Evolutionary conservation across 2,113 vertebrate genomes (phyloP).

Genomic region (Geococcyx californianus): DNA sequence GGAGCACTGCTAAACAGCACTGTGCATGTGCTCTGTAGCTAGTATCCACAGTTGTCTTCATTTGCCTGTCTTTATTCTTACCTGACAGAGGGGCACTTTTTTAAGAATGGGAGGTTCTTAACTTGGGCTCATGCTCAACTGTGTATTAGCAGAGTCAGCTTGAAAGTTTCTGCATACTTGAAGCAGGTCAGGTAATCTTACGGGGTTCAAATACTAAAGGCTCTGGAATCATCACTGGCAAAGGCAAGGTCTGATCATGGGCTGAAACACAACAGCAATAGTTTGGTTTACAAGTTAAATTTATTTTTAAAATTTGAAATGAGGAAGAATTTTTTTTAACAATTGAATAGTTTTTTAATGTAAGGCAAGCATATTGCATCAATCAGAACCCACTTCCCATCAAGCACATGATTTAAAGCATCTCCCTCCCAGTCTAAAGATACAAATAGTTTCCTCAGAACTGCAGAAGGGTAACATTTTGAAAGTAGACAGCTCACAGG

Average conservation of each 20-base stretch:
- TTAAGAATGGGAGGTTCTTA: not conserved
- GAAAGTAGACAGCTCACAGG: not conserved
- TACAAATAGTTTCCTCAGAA: not conserved
- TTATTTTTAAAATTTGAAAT: slow-evolving; percentile 19
- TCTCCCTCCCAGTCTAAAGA: not conserved
- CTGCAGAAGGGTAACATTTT: not conserved
- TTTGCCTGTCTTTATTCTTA: not conserved
- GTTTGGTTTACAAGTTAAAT: not conserved
- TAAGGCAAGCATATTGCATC: slow-evolving; percentile 12
- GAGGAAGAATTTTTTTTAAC: not conserved
- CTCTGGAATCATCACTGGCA: not conserved
- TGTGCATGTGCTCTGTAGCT: rapidly evolving
- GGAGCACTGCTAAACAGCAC: not conserved
- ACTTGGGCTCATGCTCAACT: not conserved
- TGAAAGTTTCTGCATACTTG: not conserved
- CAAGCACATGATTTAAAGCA: not conserved
- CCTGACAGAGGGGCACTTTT: not conserved
- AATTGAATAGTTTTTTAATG: not conserved
- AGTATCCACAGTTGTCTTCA: not conserved
- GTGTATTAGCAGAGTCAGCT: not conserved
- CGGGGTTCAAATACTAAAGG: not conserved
- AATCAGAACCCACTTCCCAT: not conserved
- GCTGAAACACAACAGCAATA: not conserved
- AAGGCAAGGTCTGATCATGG: not conserved
- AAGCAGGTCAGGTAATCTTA: not conserved